Conservation (phyloP, 2,797 vertebrate species). For the Psittacula echo region DNA sequence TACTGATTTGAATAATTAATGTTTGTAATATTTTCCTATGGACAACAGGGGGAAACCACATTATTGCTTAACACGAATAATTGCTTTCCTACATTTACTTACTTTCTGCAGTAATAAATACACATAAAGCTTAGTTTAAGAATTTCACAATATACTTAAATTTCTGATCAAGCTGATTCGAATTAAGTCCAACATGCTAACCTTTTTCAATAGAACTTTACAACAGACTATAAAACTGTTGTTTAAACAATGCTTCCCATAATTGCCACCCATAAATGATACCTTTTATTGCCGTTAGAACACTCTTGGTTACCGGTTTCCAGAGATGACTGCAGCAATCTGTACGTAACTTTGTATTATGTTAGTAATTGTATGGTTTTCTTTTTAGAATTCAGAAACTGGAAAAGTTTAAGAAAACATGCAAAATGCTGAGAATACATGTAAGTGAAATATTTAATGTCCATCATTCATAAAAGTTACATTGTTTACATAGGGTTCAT, state of each 20-base stretch:
- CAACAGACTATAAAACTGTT: slow-evolving; percentile 51
- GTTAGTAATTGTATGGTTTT: not conserved
- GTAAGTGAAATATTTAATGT: slow-evolving; percentile 83
- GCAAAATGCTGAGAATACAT: slow-evolving; percentile 76
- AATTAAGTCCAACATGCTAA: slow-evolving; percentile 46
- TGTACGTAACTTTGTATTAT: slow-evolving; percentile 24
- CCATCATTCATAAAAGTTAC: slow-evolving; percentile 81
- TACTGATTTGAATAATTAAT: slow-evolving; percentile 12
- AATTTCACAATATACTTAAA: slow-evolving; percentile 32
- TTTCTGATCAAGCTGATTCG: slow-evolving; percentile 61
- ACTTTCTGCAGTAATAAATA: slow-evolving; percentile 36
- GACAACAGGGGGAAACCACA: slow-evolving; percentile 1
- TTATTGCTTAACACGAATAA: not conserved
- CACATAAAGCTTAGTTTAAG: slow-evolving; percentile 14
- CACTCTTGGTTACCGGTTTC: slow-evolving; percentile 32
- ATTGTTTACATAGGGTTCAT: slow-evolving; percentile 82
- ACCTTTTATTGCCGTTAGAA: slow-evolving; percentile 59
- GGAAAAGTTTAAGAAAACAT: slow-evolving; percentile 77
- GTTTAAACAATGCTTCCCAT: slow-evolving; percentile 64
- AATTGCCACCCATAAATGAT: slow-evolving; percentile 64
- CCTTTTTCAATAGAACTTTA: slow-evolving; percentile 61
- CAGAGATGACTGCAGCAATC: slow-evolving; percentile 37
- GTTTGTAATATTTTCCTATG: not conserved
- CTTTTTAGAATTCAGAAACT: slow-evolving; percentile 65
- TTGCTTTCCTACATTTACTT: slow-evolving; percentile 43